Percentiles rank a stretch among this genome's conserved stretches.
Evolutionary conservation across 2,888 invertebrate genomes (phyloP).

Genomic region (Meganola albula): DNA sequence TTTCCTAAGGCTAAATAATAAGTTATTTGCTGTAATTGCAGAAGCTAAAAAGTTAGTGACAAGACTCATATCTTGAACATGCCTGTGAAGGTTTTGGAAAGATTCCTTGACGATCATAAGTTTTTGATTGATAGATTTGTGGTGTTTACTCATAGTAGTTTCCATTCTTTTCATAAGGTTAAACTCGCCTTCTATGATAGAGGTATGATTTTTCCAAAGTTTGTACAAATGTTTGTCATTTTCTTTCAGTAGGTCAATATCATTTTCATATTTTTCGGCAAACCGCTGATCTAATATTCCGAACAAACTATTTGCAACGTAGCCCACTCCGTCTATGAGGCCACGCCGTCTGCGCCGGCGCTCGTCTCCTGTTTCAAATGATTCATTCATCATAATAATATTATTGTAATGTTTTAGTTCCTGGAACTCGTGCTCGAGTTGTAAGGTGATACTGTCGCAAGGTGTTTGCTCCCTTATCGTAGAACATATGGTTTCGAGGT

Average conservation of each 20-base stretch:
- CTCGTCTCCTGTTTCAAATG: constrained; percentile 7
- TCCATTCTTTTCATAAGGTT: constrained; percentile 16
- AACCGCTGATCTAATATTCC: constrained; percentile 1
- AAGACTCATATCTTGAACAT: background rate
- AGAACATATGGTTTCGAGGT: background rate
- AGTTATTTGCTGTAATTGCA: no score
- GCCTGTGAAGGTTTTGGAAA: background rate
- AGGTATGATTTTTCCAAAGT: constrained; percentile 12
- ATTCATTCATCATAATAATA: constrained; percentile 13
- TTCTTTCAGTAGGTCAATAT: background rate
- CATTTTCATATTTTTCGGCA: background rate
- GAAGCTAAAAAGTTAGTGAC: constrained; percentile 7
- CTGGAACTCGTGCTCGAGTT: constrained; percentile 1
- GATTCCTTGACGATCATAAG: background rate
- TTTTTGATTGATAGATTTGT: constrained; percentile 12
- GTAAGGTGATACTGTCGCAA: constrained; percentile 1
- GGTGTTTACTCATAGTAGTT: constrained; percentile 8
- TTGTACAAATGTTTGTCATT: background rate
- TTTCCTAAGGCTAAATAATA: constrained; percentile 9
- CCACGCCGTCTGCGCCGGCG: constrained; percentile 4
- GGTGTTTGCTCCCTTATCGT: background rate
- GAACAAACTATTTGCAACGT: constrained; percentile 10
- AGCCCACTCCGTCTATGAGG: constrained; percentile 7
- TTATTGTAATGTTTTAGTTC: constrained; percentile 9
- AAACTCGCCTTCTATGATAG: constrained; percentile 18